phyloP scores from a whole-genome alignment of 2,888 invertebrate genomes.

The Mechanitis mazaeus region DNA sequence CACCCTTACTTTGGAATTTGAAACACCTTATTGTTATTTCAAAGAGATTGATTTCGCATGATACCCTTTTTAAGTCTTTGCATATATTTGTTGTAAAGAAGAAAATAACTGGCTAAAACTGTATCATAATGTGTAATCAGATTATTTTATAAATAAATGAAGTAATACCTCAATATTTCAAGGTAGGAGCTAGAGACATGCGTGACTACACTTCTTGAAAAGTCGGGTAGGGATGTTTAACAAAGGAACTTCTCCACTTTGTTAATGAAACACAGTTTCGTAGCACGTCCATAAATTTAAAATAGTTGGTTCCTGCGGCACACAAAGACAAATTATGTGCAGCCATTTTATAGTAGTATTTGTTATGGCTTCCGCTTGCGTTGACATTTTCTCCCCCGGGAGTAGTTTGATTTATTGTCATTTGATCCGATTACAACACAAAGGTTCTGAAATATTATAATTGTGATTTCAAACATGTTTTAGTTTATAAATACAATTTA shows the following conservation, averaged over 20 bases:
- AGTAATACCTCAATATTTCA: too few relatives aligned
- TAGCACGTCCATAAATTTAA: constrained; percentile 24
- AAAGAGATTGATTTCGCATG: constrained; percentile 12
- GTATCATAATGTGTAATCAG: too few relatives aligned
- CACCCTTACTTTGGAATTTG: constrained; percentile 21
- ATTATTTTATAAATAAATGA: too few relatives aligned
- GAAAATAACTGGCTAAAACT: too few relatives aligned
- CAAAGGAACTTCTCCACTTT: not conserved
- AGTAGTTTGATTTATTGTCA: constrained; percentile 18
- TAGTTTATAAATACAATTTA: not conserved
- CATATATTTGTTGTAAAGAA: too few relatives aligned
- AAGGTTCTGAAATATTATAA: not conserved
- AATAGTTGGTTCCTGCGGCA: constrained; percentile 15
- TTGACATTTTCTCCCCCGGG: constrained; percentile 14
- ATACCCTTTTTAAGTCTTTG: too few relatives aligned
- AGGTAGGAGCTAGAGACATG: not conserved
- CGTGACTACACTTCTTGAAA: not conserved
- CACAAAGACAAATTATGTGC: constrained; percentile 20
- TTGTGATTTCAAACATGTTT: not conserved
- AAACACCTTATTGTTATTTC: constrained; percentile 26
- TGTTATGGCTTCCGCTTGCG: constrained; percentile 20
- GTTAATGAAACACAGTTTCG: constrained; percentile 16
- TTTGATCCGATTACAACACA: constrained; percentile 11
- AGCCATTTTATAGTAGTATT: constrained; percentile 20
- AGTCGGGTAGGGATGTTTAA: not conserved